A percentile compares a stretch with the other conserved stretches of the same genome.
Conservation (phyloP, 2,113 vertebrate species). For the Leucoraja erinaceus region DNA sequence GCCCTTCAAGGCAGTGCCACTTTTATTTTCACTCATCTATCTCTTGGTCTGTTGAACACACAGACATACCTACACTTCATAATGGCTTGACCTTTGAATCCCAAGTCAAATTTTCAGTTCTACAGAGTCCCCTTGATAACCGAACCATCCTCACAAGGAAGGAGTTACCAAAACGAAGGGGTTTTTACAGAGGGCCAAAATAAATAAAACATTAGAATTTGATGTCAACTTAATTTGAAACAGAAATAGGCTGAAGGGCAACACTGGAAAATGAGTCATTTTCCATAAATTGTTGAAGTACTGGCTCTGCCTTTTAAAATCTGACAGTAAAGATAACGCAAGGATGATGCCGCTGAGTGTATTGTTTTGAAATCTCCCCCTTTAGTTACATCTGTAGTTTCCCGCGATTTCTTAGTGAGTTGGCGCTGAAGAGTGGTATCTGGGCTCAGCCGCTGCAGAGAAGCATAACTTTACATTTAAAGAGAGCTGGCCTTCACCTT, state of each 20-base stretch:
- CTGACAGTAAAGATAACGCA: not conserved
- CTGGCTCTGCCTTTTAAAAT: not conserved
- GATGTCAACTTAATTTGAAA: not conserved
- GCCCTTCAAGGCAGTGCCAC: not conserved
- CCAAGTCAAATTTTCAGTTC: not conserved
- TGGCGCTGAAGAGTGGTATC: not conserved
- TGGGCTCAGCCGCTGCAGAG: not conserved
- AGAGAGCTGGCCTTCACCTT: not conserved
- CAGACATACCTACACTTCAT: not conserved
- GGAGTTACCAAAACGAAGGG: not conserved
- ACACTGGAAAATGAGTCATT: not conserved
- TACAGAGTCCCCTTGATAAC: not conserved
- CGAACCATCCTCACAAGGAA: not conserved
- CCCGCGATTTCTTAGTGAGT: too few species aligned
- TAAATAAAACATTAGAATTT: not conserved
- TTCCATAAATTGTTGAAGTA: not conserved
- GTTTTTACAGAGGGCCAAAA: not conserved
- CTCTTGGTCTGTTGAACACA: not conserved
- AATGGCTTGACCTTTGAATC: not conserved
- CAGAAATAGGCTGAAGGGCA: not conserved
- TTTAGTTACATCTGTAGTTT: not conserved
- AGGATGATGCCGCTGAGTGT: not conserved
- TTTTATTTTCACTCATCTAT: not conserved
- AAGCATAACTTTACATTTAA: not conserved
- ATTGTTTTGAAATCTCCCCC: not conserved